phyloP scores from a whole-genome alignment of 2,888 invertebrate species.

The Trichogramma dendrolimi region DNA sequence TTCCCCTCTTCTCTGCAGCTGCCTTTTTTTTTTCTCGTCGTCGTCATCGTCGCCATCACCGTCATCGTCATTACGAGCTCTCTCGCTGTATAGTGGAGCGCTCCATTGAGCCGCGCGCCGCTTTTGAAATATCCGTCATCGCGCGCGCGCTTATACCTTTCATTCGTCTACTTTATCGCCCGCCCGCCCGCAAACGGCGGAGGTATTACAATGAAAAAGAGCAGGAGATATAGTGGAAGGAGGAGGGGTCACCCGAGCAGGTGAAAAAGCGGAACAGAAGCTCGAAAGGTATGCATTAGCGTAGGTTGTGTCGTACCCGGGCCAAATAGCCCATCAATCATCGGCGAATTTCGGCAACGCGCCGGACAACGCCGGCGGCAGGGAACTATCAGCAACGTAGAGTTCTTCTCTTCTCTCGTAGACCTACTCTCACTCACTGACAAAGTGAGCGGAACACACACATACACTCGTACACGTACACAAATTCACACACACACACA shows the following conservation, averaged over 20 bases:
- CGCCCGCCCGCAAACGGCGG: neutral
- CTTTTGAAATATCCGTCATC: neutral
- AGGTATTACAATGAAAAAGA: neutral
- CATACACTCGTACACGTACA: neutral
- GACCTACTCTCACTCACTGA: no score
- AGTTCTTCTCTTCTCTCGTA: constrained; percentile 38
- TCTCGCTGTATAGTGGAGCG: no score
- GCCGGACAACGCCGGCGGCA: constrained; percentile 50
- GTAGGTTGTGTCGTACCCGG: constrained; percentile 41
- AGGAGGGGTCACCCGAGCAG: neutral
- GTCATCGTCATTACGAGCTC: no score
- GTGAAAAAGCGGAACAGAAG: no score
- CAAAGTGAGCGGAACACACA: no score
- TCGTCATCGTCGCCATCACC: no score
- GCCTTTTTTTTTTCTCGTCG: no score
- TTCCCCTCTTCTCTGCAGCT: no score
- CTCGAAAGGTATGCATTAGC: neutral
- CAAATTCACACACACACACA: neutral
- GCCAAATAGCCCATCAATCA: constrained; percentile 51
- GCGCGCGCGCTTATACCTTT: neutral
- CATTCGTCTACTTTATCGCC: neutral
- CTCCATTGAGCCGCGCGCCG: no score
- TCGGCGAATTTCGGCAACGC: constrained; percentile 51
- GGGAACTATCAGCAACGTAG: constrained; percentile 50
- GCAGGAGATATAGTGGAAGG: neutral